Conservation (phyloP, 2,888 invertebrate species). For the Cosmopolites sordidus region DNA sequence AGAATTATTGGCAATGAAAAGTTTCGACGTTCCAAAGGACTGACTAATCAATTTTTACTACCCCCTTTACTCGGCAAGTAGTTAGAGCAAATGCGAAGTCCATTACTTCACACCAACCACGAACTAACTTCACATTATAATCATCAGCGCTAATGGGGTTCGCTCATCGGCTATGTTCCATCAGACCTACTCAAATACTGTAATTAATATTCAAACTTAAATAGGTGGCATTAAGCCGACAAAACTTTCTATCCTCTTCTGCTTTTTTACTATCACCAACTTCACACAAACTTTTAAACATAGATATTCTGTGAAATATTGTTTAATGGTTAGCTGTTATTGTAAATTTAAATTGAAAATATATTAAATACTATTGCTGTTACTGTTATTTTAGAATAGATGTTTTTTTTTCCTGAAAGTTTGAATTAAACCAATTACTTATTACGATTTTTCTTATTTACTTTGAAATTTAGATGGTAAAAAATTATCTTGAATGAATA, state of each 20-base stretch:
- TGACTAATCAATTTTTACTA: not conserved
- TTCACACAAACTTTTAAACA: not conserved
- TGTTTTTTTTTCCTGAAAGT: too few species aligned
- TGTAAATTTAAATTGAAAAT: too few species aligned
- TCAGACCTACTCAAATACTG: slow-evolving; percentile 15
- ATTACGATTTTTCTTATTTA: too few species aligned
- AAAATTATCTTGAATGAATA: too few species aligned
- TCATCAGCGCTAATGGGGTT: slow-evolving; percentile 23
- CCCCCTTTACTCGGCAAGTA: not conserved
- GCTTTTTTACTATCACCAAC: not conserved
- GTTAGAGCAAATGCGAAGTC: slow-evolving; percentile 4
- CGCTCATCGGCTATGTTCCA: slow-evolving; percentile 20
- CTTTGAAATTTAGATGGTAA: too few species aligned
- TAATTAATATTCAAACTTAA: slow-evolving; percentile 24
- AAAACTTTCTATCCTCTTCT: slow-evolving; percentile 11
- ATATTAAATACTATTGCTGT: too few species aligned
- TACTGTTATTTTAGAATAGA: too few species aligned
- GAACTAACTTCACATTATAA: slow-evolving; percentile 21
- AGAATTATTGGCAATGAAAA: too few species aligned
- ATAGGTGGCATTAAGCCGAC: slow-evolving; percentile 15
- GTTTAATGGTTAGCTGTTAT: too few species aligned
- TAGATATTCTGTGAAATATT: too few species aligned
- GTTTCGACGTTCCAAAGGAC: too few species aligned
- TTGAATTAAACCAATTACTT: too few species aligned
- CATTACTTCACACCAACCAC: slow-evolving; percentile 15